A percentile compares a stretch with the other conserved stretches of the same genome.
phyloP scores from a whole-genome alignment of 2,888 invertebrate genomes.

The Lottia scabra region DNA sequence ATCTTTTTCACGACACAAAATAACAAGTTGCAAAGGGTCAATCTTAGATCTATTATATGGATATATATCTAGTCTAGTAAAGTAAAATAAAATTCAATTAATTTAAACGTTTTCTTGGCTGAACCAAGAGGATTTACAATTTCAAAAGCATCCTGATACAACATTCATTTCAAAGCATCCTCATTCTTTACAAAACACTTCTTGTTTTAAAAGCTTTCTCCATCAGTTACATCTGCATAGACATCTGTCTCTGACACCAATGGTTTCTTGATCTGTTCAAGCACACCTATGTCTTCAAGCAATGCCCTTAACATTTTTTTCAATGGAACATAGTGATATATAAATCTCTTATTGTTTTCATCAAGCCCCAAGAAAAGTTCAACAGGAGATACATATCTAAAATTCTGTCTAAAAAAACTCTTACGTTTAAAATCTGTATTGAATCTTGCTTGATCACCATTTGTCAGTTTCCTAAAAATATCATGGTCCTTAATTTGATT shows the following conservation, averaged over 20 bases:
- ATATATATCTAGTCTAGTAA: background rate
- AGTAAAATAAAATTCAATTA: background rate
- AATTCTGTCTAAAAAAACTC: background rate
- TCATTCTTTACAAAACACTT: background rate
- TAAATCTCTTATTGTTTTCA: background rate
- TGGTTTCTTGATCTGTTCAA: background rate
- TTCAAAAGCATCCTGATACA: background rate
- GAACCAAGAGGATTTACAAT: background rate
- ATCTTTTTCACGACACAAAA: background rate
- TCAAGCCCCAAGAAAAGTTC: background rate
- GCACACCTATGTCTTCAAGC: background rate
- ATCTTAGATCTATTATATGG: background rate
- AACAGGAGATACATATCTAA: background rate
- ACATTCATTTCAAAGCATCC: background rate
- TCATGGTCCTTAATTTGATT: background rate
- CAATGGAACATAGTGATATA: background rate
- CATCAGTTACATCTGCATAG: background rate
- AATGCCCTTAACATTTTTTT: background rate
- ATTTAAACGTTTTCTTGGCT: background rate
- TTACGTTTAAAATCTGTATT: background rate
- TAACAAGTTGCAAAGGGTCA: background rate
- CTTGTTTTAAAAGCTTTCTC: background rate
- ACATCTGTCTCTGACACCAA: background rate
- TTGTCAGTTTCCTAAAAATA: slow-evolving; percentile 4
- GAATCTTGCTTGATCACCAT: background rate